Base-by-base conservation (phyloP, 2,797 vertebrate species). In the Amniataba percoides region DNA sequence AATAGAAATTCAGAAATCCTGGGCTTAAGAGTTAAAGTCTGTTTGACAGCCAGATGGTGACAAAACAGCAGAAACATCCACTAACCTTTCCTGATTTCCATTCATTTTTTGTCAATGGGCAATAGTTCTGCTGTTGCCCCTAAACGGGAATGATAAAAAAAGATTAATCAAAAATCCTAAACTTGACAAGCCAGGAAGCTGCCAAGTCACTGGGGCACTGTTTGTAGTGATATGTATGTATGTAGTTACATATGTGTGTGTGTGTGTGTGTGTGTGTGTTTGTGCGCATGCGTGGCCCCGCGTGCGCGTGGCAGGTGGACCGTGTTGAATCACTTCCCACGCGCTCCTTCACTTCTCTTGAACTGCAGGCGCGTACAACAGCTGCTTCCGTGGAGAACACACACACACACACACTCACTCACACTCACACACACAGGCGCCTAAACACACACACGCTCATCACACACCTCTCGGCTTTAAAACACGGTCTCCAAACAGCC, bases 321-420 rank as follows among this genome's bases (percentile, higher is more conserved):
- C 77, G 82, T 85, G 91, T 88, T 87, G 89, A 92, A 92, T 89
- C 90, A 83, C 90, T 92, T 93, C 89, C 92, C 90, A 92, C 88
- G 87, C 87, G 86, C 90, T 91, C 91, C 87, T 88, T 82, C 83
- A 88, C 87, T 90, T 88, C 88, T 85, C 82, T 82, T 89, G 86
- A 92, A 83, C 86, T 82, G 67, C 77, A 85, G 84, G 87, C 90
- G 84, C 86, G 75, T 71, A 57, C 78, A 89, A 87, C 90, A 92
- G 89, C 93, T 89, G 86, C 88, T 89, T 87, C 70, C 84, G 80
- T 63, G n/a, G 73, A 36, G 80, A 72, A 67, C 72, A 61, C 74
- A 77, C 82, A 70, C 69, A 65, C 74, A 60, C 63, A 70, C 61
- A 40, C 55, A 51, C 68, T 0, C 27, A 31, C 2, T 0, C 27